A percentile compares a stretch with the other conserved stretches of the same genome.
Evolutionary conservation across 2,113 vertebrate species (phyloP).

Genomic region (Solea solea): DNA sequence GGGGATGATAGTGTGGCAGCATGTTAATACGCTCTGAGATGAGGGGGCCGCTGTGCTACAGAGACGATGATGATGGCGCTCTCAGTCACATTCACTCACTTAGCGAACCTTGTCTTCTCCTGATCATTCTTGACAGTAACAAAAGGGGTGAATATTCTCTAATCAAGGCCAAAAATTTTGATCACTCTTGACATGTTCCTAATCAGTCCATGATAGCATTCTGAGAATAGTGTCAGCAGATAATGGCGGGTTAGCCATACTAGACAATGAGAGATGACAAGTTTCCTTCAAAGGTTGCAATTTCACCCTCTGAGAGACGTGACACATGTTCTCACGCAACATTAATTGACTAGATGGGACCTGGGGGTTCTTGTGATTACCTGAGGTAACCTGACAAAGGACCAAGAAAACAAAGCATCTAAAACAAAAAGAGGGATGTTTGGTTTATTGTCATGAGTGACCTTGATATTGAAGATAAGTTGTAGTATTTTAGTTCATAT

Average conservation of each 20-base stretch:
- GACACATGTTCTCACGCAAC: neutral
- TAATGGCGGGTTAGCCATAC: slow-evolving; percentile 44
- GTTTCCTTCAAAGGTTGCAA: slow-evolving; percentile 6
- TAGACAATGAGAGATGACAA: slow-evolving; percentile 42
- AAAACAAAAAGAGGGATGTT: neutral
- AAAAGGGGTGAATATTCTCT: slow-evolving; percentile 58
- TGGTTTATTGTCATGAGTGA: neutral
- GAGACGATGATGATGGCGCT: slow-evolving; percentile 56
- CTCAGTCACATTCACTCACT: slow-evolving; percentile 60
- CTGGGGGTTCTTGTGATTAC: neutral
- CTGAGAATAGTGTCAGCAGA: slow-evolving; percentile 43
- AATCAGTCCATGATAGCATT: slow-evolving; percentile 55
- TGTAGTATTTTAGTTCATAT: neutral
- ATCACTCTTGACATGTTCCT: slow-evolving; percentile 55
- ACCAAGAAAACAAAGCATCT: neutral
- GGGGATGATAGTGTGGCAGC: slow-evolving; percentile 42
- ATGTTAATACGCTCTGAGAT: slow-evolving; percentile 57
- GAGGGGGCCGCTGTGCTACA: slow-evolving; percentile 32
- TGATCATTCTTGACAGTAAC: slow-evolving; percentile 66
- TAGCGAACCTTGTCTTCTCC: slow-evolving; percentile 41
- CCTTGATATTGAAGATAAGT: neutral
- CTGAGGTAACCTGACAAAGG: neutral
- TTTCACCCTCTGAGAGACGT: neutral
- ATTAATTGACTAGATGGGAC: neutral
- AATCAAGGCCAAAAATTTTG: slow-evolving; percentile 50